Evolutionary conservation across 2,113 vertebrate genomes (phyloP).

Genomic region (Saimiri boliviensis): DNA sequence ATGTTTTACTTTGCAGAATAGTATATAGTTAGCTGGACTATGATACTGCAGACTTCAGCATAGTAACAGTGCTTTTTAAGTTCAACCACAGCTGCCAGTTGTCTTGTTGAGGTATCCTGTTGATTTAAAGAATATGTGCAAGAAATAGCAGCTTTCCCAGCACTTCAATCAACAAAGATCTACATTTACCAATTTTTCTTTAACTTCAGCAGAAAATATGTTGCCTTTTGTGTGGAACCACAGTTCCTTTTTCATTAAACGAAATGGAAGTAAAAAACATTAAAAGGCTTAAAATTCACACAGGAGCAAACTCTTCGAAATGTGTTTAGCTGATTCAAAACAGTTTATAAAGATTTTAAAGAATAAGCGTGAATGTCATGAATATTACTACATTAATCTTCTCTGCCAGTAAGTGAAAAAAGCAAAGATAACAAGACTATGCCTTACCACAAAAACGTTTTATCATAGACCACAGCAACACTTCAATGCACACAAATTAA

Average conservation of each 20-base stretch:
- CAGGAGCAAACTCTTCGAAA: neutral
- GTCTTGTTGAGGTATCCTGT: neutral
- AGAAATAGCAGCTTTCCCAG: neutral
- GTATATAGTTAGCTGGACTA: neutral
- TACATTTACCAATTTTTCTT: constrained; percentile 31
- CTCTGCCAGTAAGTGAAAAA: neutral
- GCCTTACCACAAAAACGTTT: neutral
- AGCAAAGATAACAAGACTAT: neutral
- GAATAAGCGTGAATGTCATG: neutral
- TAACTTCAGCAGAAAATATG: neutral
- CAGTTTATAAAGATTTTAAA: neutral
- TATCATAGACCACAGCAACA: neutral
- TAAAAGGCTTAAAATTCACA: neutral
- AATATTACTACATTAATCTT: neutral
- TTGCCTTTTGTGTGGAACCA: constrained; percentile 17
- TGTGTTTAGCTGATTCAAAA: neutral
- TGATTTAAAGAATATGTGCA: constrained; percentile 6
- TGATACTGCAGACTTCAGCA: too few relatives aligned
- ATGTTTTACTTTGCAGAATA: neutral
- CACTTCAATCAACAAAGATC: neutral
- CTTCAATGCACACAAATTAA: constrained; percentile 5
- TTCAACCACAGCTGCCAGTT: neutral
- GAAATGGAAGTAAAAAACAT: neutral
- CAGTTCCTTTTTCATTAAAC: neutral
- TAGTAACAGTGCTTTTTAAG: neutral